Percentiles rank a stretch among this genome's conserved stretches.
phyloP scores from a whole-genome alignment of 2,797 vertebrate species.

The Sciurus vulgaris region DNA sequence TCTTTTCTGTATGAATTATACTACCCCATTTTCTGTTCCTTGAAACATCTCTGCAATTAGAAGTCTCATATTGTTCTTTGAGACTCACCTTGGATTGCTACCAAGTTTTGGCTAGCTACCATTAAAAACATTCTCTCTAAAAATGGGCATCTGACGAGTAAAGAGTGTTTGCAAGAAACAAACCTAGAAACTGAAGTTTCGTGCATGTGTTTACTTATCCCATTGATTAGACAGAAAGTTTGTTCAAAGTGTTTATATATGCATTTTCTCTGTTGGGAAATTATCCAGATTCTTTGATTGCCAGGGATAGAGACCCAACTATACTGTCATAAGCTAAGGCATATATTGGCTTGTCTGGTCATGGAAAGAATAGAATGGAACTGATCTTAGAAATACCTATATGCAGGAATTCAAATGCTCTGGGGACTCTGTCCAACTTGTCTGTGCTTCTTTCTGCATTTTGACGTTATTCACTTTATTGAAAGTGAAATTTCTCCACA shows the following conservation, averaged over 20 bases:
- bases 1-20: conserved; percentile 28
- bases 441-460: conserved; percentile 1
- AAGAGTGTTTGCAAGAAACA: not conserved
- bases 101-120: not conserved
- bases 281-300: conserved; percentile 20
- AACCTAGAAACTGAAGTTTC: conserved; percentile 21
- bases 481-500: not conserved
- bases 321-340: not conserved
- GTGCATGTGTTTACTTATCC: not conserved
- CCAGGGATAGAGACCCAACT: not conserved
- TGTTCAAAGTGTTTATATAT: not conserved
- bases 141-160: not conserved
- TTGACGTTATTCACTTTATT: not conserved
- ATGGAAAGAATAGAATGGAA: not conserved
- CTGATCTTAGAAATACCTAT: not conserved
- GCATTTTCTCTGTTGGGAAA: not conserved
- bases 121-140: not conserved
- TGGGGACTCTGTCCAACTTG: not conserved
- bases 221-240: not conserved
- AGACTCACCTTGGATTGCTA: not conserved
- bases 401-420: not conserved
- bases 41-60: conserved; percentile 35
- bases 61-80: not conserved
- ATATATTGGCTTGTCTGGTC: not conserved
- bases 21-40: conserved; percentile 10